Conservation (phyloP, 2,797 vertebrate genomes). For the Hephaestus fuliginosus region DNA sequence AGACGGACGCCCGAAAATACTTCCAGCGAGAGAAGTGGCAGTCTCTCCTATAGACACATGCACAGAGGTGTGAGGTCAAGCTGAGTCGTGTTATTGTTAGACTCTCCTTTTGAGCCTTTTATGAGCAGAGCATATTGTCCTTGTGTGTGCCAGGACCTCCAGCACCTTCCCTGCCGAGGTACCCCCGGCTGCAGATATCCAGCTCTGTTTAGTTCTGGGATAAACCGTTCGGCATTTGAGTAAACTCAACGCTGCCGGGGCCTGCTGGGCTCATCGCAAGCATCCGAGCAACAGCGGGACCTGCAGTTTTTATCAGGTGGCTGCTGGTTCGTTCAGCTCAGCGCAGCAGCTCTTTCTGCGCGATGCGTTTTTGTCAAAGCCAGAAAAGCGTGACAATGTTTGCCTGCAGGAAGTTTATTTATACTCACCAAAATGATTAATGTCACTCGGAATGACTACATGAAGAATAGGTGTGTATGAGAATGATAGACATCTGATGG, state of each 20-base stretch:
- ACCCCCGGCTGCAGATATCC: conserved; percentile 50
- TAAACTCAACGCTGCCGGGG: conserved; percentile 67
- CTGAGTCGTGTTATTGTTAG: conserved; percentile 36
- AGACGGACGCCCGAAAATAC: not conserved
- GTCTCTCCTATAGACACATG: not conserved
- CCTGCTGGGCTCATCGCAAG: conserved; percentile 25
- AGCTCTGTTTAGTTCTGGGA: conserved; percentile 75
- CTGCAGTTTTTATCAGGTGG: conserved; percentile 23
- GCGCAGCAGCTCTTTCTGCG: not conserved
- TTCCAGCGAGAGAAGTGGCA: not conserved
- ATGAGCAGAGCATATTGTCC: conserved; percentile 51
- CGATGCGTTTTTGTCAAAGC: not conserved
- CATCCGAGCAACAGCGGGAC: conserved; percentile 39
- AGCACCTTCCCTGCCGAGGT: conserved; percentile 40
- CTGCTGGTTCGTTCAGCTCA: conserved; percentile 30
- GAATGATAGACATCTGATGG: conserved; percentile 7
- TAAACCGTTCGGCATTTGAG: conserved; percentile 75
- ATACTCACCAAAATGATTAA: conserved; percentile 4
- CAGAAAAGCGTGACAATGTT: conserved; percentile 8
- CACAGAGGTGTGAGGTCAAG: conserved; percentile 40
- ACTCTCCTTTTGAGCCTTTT: conserved; percentile 56
- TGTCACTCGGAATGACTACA: not conserved
- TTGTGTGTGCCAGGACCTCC: conserved; percentile 31
- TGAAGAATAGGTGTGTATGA: not conserved
- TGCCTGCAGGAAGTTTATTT: conserved; percentile 13